phyloP scores from a whole-genome alignment of 1,140 invertebrate species.

The Drosophila miranda region DNA sequence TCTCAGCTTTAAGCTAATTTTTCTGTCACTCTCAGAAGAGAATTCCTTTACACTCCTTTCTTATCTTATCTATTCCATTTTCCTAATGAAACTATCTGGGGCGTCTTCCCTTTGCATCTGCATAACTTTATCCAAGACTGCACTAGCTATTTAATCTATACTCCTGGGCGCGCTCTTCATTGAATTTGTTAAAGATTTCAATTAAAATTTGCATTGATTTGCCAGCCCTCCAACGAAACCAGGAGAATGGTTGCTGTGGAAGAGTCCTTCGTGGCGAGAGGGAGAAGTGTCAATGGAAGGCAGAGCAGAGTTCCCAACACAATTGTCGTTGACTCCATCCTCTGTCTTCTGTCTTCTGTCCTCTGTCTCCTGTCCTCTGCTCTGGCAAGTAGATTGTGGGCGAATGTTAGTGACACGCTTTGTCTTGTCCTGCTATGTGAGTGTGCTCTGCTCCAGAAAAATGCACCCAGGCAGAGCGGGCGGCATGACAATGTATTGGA shows the following conservation, averaged over 20 bases:
- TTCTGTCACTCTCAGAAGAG: too few relatives aligned
- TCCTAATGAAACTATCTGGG: too few relatives aligned
- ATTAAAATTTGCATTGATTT: slow-evolving; percentile 58
- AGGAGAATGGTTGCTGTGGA: neutral
- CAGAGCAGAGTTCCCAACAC: slow-evolving; percentile 38
- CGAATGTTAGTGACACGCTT: slow-evolving; percentile 56
- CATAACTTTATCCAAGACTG: neutral
- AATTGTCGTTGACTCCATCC: slow-evolving; percentile 37
- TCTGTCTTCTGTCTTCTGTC: slow-evolving; percentile 18
- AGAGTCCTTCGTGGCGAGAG: neutral
- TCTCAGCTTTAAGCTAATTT: too few relatives aligned
- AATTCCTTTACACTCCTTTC: too few relatives aligned
- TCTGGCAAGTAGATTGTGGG: slow-evolving; percentile 12
- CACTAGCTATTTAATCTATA: slow-evolving; percentile 2
- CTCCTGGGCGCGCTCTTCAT: slow-evolving; percentile 3
- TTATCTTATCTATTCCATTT: too few relatives aligned
- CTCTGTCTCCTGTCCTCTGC: slow-evolving; percentile 2
- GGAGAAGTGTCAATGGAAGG: slow-evolving; percentile 32
- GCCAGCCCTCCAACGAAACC: neutral
- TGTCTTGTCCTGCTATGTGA: slow-evolving; percentile 29
- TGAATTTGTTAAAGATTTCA: slow-evolving; percentile 44
- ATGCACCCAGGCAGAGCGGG: slow-evolving; percentile 32
- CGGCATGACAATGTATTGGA: slow-evolving; percentile 47
- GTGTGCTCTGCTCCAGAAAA: slow-evolving; percentile 58
- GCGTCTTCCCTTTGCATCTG: neutral